A percentile compares a stretch with the other conserved stretches of the same genome.
Evolutionary conservation across 1,140 invertebrate species (phyloP).

Genomic region (Zaprionus tsacasi): DNA sequence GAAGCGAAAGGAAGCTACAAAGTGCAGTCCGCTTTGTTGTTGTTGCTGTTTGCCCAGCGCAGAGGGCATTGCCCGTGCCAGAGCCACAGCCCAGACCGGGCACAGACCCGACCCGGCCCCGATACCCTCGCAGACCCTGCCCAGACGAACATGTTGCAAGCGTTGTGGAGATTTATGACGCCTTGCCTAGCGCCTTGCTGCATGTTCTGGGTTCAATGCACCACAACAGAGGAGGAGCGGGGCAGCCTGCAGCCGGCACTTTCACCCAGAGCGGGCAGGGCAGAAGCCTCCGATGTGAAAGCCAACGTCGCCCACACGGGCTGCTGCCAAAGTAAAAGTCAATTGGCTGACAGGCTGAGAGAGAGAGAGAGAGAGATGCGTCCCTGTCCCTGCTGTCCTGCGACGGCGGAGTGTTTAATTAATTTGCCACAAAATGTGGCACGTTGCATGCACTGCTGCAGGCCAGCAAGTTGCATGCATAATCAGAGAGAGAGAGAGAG

Average conservation of each 20-base stretch:
- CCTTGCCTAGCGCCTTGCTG: constrained; percentile 13
- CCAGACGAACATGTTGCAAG: constrained; percentile 30
- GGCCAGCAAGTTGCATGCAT: constrained; percentile 49
- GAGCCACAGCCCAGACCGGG: not conserved
- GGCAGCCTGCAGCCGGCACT: constrained; percentile 37
- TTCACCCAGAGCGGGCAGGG: constrained; percentile 50
- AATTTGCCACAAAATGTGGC: constrained; percentile 78
- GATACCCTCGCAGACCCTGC: not conserved
- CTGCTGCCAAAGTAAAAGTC: constrained; percentile 66
- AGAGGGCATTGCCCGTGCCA: constrained; percentile 29
- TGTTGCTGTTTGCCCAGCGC: constrained; percentile 30
- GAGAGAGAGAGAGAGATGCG: constrained; percentile 26
- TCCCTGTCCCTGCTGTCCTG: constrained; percentile 37
- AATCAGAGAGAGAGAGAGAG: constrained; percentile 45
- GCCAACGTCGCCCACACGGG: constrained; percentile 55
- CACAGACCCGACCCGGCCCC: not conserved
- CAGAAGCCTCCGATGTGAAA: constrained; percentile 61
- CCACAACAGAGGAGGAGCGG: not conserved
- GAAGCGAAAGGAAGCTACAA: not conserved
- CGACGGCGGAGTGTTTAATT: constrained; percentile 63
- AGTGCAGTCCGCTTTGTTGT: constrained; percentile 28
- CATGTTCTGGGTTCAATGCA: constrained; percentile 47
- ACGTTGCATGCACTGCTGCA: constrained; percentile 26
- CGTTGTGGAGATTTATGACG: constrained; percentile 46
- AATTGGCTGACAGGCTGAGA: constrained; percentile 73